These are phyloP conservation scores for Misgurnus anguillicaudatus DNA, from an alignment of 2,113 vertebrate species.

Conservation along the genomic window DNA sequence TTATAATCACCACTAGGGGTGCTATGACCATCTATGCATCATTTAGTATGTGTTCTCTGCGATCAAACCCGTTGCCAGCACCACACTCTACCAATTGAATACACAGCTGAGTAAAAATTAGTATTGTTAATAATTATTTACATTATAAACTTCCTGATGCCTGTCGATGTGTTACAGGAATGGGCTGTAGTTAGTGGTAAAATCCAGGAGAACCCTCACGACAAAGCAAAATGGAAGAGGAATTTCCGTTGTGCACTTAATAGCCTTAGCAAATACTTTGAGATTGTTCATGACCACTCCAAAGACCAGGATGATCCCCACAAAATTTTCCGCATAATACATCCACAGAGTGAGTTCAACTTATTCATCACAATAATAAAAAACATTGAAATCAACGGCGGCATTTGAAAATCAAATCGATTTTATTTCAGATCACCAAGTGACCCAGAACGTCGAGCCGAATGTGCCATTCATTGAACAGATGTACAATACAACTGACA, in stretches of 20 bases:
- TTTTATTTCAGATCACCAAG: slow-evolving; percentile 41
- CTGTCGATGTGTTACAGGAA: slow-evolving; percentile 64
- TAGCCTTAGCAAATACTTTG: slow-evolving; percentile 77
- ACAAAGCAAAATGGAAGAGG: slow-evolving; percentile 88
- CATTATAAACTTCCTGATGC: too few relatives aligned
- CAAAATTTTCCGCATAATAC: slow-evolving; percentile 78
- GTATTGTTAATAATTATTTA: too few relatives aligned
- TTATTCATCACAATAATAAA: neutral
- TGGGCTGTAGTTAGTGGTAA: slow-evolving; percentile 86
- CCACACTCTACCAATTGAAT: too few relatives aligned
- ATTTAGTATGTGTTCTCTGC: too few relatives aligned
- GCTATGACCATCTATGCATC: too few relatives aligned
- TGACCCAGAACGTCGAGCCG: slow-evolving; percentile 32
- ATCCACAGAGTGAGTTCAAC: slow-evolving; percentile 59
- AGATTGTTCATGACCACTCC: slow-evolving; percentile 74
- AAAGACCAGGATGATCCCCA: slow-evolving; percentile 78
- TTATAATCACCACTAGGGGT: too few relatives aligned
- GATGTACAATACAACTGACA: slow-evolving; percentile 49
- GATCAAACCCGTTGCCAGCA: too few relatives aligned
- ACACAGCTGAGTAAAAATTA: too few relatives aligned
- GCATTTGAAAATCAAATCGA: slow-evolving; percentile 9
- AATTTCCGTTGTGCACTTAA: slow-evolving; percentile 92
- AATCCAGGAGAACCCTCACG: slow-evolving; percentile 62
- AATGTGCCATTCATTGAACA: slow-evolving; percentile 44
- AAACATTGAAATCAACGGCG: neutral